Conservation (phyloP, 2,797 vertebrate species). For the Leptoclinus maculatus region DNA sequence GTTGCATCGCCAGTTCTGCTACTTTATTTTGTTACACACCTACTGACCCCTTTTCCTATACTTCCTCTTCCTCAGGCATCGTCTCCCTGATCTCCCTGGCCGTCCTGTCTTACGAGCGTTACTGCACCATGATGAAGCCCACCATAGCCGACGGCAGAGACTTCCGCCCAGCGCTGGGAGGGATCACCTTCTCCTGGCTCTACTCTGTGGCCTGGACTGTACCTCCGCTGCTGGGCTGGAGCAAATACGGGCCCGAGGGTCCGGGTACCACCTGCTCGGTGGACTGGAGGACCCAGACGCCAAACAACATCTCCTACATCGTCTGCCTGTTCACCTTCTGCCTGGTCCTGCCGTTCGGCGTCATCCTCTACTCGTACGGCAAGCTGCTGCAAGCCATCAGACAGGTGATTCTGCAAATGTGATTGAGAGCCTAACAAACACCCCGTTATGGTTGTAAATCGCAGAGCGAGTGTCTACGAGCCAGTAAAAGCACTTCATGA, state of each 20-base stretch:
- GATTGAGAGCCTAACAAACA: background rate
- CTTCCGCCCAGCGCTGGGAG: conserved; percentile 79
- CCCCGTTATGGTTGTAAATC: background rate
- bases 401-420: conserved; percentile 74
- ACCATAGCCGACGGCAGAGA: conserved; percentile 80
- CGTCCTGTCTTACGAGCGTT: conserved; percentile 87
- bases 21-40: background rate
- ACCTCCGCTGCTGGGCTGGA: conserved; percentile 88
- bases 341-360: conserved; percentile 83
- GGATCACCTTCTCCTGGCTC: conserved; percentile 86
- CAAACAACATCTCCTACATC: conserved; percentile 86
- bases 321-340: conserved; percentile 87
- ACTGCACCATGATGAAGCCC: conserved; percentile 82
- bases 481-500: background rate
- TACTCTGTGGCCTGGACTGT: conserved; percentile 85
- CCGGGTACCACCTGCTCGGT: conserved; percentile 87
- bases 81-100: conserved; percentile 87
- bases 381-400: conserved; percentile 83
- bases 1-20: background rate
- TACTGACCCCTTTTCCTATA: background rate
- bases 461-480: conserved; percentile 5
- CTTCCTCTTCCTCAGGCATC: conserved; percentile 74
- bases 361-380: conserved; percentile 87
- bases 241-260: conserved; percentile 86
- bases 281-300: conserved; percentile 85